Percentiles rank a stretch among this genome's conserved stretches.
phyloP scores from a whole-genome alignment of 2,888 invertebrate species.

The Brenthis daphne region DNA sequence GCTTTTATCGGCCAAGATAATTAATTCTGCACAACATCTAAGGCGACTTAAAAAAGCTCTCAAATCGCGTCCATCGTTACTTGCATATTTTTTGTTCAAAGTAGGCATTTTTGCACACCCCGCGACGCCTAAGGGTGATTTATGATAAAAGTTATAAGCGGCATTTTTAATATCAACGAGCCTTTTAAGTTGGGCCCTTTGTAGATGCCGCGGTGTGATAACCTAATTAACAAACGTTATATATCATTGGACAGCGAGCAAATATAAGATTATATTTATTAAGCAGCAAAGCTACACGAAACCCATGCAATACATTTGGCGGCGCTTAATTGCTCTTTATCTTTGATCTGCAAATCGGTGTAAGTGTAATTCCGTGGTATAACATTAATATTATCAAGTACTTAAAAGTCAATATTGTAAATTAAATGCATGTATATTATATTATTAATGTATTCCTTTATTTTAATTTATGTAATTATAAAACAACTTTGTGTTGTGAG shows the following conservation, averaged over 20 bases:
- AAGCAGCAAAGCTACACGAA: constrained; percentile 42
- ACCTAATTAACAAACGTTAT: constrained; percentile 81
- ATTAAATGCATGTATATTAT: not conserved
- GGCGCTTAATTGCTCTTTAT: constrained; percentile 64
- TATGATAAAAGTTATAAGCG: constrained; percentile 78
- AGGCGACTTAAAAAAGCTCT: constrained; percentile 75
- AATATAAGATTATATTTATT: constrained; percentile 72
- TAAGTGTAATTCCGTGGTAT: constrained; percentile 54
- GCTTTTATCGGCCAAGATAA: constrained; percentile 56
- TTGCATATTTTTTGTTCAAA: constrained; percentile 78
- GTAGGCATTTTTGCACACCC: constrained; percentile 73
- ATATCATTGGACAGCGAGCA: constrained; percentile 68
- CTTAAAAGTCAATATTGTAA: constrained; percentile 17
- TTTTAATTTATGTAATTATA: too few relatives aligned
- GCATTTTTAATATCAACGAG: constrained; percentile 79
- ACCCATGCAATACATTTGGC: constrained; percentile 48
- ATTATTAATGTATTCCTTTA: not conserved
- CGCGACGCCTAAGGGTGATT: constrained; percentile 76
- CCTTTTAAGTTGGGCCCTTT: constrained; percentile 70
- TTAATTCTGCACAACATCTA: constrained; percentile 72
- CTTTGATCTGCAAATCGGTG: constrained; percentile 56
- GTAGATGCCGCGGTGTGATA: constrained; percentile 77
- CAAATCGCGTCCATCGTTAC: constrained; percentile 75
- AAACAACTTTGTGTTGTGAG: not conserved
- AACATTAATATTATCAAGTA: constrained; percentile 19